These are phyloP conservation scores for Dromococcyx pavoninus DNA, from an alignment of 2,797 vertebrate genomes.

Conservation along the genomic window DNA sequence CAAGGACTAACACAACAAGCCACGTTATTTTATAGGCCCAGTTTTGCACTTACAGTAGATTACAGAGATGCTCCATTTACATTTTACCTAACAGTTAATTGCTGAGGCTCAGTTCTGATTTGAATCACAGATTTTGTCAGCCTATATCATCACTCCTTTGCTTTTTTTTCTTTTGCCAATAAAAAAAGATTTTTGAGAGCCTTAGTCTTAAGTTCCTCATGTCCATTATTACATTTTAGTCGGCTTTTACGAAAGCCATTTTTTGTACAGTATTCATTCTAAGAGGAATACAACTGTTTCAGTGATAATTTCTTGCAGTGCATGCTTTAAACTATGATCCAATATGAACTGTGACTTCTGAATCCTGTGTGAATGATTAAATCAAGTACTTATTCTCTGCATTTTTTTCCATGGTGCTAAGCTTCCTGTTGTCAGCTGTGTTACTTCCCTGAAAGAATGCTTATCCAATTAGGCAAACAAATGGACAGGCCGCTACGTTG, in stretches of 20 bases:
- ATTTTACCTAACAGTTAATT: background rate
- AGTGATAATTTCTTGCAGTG: background rate
- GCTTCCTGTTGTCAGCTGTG: background rate
- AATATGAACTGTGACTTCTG: background rate
- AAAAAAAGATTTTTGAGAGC: background rate
- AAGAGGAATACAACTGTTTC: background rate
- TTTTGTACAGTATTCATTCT: rapidly evolving
- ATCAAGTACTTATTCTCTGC: background rate
- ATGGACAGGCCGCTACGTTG: background rate
- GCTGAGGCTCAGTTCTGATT: background rate
- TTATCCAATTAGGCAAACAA: background rate
- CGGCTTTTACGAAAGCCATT: background rate
- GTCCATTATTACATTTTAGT: background rate
- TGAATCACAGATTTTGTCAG: background rate
- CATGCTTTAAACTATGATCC: background rate
- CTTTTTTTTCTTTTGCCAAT: background rate
- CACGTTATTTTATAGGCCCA: background rate
- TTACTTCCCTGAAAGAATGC: background rate
- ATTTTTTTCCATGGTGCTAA: background rate
- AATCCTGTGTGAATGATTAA: background rate
- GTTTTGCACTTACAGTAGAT: background rate
- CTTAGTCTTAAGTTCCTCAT: background rate
- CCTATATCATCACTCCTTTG: background rate
- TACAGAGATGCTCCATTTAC: background rate
- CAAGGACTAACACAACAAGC: background rate